phyloP scores from a whole-genome alignment of 1,140 invertebrate genomes.

The Lutraria rhynchaena region DNA sequence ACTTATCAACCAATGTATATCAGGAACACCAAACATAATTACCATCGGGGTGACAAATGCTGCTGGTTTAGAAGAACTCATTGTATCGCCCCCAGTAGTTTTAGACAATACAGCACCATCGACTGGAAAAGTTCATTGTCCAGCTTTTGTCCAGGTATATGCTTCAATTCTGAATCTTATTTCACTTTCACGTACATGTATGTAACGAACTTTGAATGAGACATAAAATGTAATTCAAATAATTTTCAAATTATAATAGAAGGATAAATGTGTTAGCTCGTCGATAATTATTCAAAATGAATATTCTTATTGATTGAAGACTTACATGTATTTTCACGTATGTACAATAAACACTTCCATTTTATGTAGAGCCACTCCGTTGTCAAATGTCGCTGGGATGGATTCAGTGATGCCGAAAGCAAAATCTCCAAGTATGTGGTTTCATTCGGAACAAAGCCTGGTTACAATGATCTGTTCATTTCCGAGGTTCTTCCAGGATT shows the following conservation, averaged over 20 bases:
- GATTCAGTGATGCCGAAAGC: conserved; percentile 51
- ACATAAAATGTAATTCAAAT: not conserved
- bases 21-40: conserved; percentile 62
- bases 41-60: conserved; percentile 53
- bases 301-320: too few species aligned
- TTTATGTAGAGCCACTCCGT: conserved; percentile 40
- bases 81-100: conserved; percentile 53
- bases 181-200: not conserved
- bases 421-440: conserved; percentile 47
- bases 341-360: too few species aligned
- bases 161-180: not conserved
- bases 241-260: too few species aligned
- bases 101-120: conserved; percentile 59
- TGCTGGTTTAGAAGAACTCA: conserved; percentile 48
- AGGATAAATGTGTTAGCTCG: too few species aligned
- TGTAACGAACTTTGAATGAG: not conserved
- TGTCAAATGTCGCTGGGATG: conserved; percentile 54
- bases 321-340: too few species aligned
- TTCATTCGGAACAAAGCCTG: conserved; percentile 42
- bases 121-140: conserved; percentile 60
- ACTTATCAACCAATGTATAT: too few species aligned
- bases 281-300: too few species aligned
- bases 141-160: conserved; percentile 61
- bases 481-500: conserved; percentile 36
- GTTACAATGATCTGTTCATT: conserved; percentile 54